phyloP scores from a whole-genome alignment of 2,888 invertebrate species.

The Cordilura impudica region DNA sequence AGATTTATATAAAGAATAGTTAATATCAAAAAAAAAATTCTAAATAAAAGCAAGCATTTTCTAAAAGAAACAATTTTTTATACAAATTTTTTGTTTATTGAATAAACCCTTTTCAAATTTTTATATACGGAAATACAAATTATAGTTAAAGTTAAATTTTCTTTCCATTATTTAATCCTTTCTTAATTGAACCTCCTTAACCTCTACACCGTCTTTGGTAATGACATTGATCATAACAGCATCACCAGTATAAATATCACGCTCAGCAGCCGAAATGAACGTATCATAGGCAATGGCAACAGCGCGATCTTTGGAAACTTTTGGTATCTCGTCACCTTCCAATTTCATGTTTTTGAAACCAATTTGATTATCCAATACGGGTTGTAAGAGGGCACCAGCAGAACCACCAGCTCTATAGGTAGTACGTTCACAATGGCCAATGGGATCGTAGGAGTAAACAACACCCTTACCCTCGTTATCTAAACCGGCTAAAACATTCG shows the following conservation, averaged over 20 bases:
- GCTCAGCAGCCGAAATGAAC: constrained; percentile 97
- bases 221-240: constrained; percentile 90
- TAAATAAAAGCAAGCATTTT: too few species aligned
- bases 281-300: constrained; percentile 93
- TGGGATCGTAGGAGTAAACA: constrained; percentile 97
- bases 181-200: constrained; percentile 86
- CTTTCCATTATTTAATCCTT: constrained; percentile 84
- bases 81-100: constrained; percentile 26
- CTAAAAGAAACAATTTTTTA: too few species aligned
- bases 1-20: too few species aligned
- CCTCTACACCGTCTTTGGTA: constrained; percentile 89
- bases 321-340: constrained; percentile 78
- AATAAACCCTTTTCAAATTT: constrained; percentile 14
- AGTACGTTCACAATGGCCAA: constrained; percentile 94
- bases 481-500: constrained; percentile 95
- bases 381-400: constrained; percentile 93
- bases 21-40: too few species aligned
- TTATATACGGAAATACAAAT: constrained; percentile 14
- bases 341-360: constrained; percentile 90
- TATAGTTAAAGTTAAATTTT: constrained; percentile 1
- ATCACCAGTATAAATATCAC: constrained; percentile 98
- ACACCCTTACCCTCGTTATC: constrained; percentile 96
- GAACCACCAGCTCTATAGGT: constrained; percentile 94
- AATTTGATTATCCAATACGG: constrained; percentile 97
- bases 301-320: constrained; percentile 89